phyloP scores from a whole-genome alignment of 2,888 invertebrate genomes.

The Apocheima hispidaria region DNA sequence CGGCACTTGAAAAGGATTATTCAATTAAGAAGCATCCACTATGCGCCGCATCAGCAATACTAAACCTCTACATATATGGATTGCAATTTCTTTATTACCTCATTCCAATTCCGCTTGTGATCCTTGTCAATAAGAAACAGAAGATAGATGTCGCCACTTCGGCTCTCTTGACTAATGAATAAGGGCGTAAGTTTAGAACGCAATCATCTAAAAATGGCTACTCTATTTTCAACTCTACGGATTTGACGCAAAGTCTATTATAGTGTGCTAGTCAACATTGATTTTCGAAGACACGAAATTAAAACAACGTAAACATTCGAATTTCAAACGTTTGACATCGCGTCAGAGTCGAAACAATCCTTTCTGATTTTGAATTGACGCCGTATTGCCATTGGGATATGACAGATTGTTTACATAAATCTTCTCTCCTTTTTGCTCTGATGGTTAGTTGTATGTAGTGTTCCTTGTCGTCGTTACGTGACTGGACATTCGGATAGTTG shows the following conservation, averaged over 20 bases:
- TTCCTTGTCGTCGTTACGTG: slow-evolving; percentile 59
- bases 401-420: slow-evolving; percentile 57
- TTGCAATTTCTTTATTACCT: slow-evolving; percentile 73
- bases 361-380: slow-evolving; percentile 35
- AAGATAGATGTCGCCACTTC: slow-evolving; percentile 69
- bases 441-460: slow-evolving; percentile 1
- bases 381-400: slow-evolving; percentile 35
- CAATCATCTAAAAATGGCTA: slow-evolving; percentile 3
- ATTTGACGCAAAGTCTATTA: not conserved
- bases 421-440: slow-evolving; percentile 10
- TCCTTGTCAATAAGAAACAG: slow-evolving; percentile 70
- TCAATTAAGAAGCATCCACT: slow-evolving; percentile 65
- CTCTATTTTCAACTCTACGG: slow-evolving; percentile 3
- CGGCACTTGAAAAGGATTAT: slow-evolving; percentile 57
- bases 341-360: slow-evolving; percentile 34
- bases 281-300: slow-evolving; percentile 16
- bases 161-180: slow-evolving; percentile 64
- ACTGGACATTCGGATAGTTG: slow-evolving; percentile 69
- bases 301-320: slow-evolving; percentile 27
- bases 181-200: slow-evolving; percentile 19
- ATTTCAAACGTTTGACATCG: slow-evolving; percentile 36
- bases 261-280: not conserved
- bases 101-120: slow-evolving; percentile 63
- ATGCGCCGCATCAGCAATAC: slow-evolving; percentile 56
- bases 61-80: slow-evolving; percentile 61